Conservation (phyloP, 2,888 invertebrate genomes). For the Brassicogethes aeneus region DNA sequence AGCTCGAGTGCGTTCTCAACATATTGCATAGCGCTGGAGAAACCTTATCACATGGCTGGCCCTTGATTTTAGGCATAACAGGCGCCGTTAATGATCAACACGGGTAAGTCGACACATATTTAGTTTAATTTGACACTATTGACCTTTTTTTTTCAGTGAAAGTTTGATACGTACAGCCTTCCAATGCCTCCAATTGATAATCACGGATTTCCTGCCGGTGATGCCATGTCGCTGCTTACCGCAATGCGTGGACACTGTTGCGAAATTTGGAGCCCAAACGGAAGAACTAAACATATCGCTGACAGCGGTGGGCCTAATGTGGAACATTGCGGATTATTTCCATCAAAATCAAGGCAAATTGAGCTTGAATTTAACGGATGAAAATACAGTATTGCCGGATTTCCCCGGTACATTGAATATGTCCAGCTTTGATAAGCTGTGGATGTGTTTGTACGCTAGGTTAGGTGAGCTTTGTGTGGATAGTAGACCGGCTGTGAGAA, state of each 20-base stretch:
- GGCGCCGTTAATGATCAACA: slow-evolving; percentile 92
- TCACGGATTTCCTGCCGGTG: slow-evolving; percentile 87
- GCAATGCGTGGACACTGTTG: slow-evolving; percentile 83
- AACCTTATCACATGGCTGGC: slow-evolving; percentile 90
- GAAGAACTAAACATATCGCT: slow-evolving; percentile 95
- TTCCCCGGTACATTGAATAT: slow-evolving; percentile 76
- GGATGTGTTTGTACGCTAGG: slow-evolving; percentile 91
- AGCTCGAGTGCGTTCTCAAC: slow-evolving; percentile 88
- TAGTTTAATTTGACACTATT: not conserved
- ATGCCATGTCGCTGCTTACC: slow-evolving; percentile 90
- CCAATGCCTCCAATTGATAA: slow-evolving; percentile 90
- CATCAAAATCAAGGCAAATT: slow-evolving; percentile 89
- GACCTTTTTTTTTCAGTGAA: slow-evolving; percentile 51
- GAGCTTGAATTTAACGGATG: slow-evolving; percentile 61
- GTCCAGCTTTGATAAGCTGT: slow-evolving; percentile 85
- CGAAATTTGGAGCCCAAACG: slow-evolving; percentile 92
- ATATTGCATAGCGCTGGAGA: slow-evolving; percentile 91
- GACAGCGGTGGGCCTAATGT: slow-evolving; percentile 94
- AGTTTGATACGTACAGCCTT: slow-evolving; percentile 88
- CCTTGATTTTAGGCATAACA: slow-evolving; percentile 85
- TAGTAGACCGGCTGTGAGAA: slow-evolving; percentile 88
- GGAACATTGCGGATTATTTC: slow-evolving; percentile 98
- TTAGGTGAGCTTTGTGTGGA: slow-evolving; percentile 91
- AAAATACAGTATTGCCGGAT: slow-evolving; percentile 70
- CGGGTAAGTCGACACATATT: slow-evolving; percentile 49